phyloP scores from a whole-genome alignment of 2,888 invertebrate genomes.

The Ganaspis brasiliensis region DNA sequence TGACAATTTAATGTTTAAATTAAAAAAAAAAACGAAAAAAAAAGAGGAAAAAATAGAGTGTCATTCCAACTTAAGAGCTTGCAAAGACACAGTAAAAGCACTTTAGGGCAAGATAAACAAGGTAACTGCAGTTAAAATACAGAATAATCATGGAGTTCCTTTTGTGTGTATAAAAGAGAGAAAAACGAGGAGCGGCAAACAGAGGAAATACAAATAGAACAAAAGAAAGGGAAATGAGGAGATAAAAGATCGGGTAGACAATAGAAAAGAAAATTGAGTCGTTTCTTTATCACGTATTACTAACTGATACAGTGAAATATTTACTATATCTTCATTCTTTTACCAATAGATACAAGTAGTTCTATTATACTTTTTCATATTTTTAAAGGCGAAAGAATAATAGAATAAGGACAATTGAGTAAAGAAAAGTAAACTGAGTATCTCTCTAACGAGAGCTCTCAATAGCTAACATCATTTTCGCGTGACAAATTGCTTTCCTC shows the following conservation, averaged over 20 bases:
- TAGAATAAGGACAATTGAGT: not conserved
- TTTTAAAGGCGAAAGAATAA: not conserved
- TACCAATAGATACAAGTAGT: not conserved
- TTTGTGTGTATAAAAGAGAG: conserved; percentile 3
- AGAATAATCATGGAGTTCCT: not conserved
- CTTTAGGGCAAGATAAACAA: conserved; percentile 16
- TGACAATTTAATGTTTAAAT: not conserved
- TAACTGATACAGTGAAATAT: not conserved
- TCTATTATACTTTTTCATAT: conserved; percentile 1
- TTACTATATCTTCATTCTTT: not conserved
- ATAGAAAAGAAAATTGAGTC: conserved; percentile 21
- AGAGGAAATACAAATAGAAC: conserved; percentile 15
- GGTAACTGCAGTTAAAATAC: not conserved
- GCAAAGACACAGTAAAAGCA: conserved; percentile 7
- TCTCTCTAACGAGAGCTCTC: conserved; percentile 20
- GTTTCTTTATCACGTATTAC: conserved; percentile 5
- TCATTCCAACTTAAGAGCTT: not conserved
- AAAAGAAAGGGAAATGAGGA: not conserved
- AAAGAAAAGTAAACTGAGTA: conserved; percentile 10
- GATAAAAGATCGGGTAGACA: not conserved
- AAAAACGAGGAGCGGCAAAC: not conserved
- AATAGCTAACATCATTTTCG: conserved; percentile 51
- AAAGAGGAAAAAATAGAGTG: not conserved
- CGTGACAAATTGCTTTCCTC: conserved; percentile 54
- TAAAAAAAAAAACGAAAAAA: not conserved